Percentiles rank a stretch among this genome's conserved stretches.
These are phyloP conservation scores for Geothlypis trichas DNA, from an alignment of 2,113 vertebrate species.

Conservation along the genomic window DNA sequence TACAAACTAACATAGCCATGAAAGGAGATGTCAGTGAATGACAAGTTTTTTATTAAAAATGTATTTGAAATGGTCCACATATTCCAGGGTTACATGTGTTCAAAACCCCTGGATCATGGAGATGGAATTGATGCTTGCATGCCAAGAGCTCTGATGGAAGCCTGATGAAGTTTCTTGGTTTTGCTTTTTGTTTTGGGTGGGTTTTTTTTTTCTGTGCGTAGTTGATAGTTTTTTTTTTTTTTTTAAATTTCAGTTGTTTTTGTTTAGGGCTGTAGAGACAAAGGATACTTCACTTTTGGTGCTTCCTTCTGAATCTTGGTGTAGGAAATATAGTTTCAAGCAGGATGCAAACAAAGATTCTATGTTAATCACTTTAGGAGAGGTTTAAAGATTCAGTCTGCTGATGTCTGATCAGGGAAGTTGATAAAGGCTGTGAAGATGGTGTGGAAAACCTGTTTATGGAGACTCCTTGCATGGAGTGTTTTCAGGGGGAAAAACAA, in stretches of 20 bases:
- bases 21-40: not conserved
- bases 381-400: not conserved
- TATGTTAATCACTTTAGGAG: not conserved
- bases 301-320: not conserved
- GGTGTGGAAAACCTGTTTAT: not conserved
- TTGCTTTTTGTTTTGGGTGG: not conserved
- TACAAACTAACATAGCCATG: not conserved
- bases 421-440: not conserved
- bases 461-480: not conserved
- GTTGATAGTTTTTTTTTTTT: not conserved
- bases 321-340: not conserved
- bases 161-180: not conserved
- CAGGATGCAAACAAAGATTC: not conserved
- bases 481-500: not conserved
- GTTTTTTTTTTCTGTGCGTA: not conserved
- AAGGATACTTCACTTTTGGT: not conserved
- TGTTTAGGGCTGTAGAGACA: not conserved
- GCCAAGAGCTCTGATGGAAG: not conserved
- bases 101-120: not conserved
- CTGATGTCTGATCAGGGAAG: rapidly evolving
- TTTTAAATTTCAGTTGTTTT: not conserved
- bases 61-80: not conserved
- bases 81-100: not conserved
- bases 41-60: not conserved
- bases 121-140: not conserved